Conservation (phyloP, 2,797 vertebrate genomes). For the Kryptolebias ocellatus region DNA sequence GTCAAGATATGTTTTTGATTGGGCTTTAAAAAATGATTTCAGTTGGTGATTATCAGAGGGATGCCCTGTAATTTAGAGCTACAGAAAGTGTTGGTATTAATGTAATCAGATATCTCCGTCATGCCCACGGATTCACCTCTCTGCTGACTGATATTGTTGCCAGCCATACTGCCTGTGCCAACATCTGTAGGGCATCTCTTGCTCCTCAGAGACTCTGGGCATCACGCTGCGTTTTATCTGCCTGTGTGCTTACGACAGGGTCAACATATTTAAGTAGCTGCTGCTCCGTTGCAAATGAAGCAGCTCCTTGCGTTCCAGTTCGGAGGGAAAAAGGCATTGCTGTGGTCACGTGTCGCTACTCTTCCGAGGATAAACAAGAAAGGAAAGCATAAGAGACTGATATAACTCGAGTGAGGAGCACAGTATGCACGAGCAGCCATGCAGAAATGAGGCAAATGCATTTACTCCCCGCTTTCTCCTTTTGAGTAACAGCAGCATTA, state of each 20-base stretch:
- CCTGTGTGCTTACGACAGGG: constrained; percentile 5
- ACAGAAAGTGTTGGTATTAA: constrained; percentile 53
- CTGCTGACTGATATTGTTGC: constrained; percentile 32
- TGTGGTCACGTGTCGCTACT: constrained; percentile 19
- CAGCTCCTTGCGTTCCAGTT: constrained; percentile 16
- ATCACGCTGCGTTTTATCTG: constrained; percentile 22
- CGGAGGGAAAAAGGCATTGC: constrained; percentile 1
- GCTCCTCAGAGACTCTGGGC: constrained; percentile 25
- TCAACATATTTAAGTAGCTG: constrained; percentile 4
- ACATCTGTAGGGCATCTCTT: constrained; percentile 52
- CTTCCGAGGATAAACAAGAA: constrained; percentile 20
- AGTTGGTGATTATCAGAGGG: constrained; percentile 49
- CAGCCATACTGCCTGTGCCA: constrained; percentile 37
- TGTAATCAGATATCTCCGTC: constrained; percentile 52
- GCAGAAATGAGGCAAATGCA: constrained; percentile 63
- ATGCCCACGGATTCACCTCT: constrained; percentile 21
- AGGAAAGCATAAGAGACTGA: constrained; percentile 13
- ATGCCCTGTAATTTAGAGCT: constrained; percentile 46
- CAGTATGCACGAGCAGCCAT: constrained; percentile 46
- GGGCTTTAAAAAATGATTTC: constrained; percentile 53
- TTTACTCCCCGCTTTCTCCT: constrained; percentile 21
- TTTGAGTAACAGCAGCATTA: constrained; percentile 46
- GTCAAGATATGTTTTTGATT: constrained; percentile 50
- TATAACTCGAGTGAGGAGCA: constrained; percentile 36
- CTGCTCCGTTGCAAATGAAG: constrained; percentile 16